Conservation (phyloP, 2,888 invertebrate species). For the Brenthis ino region DNA sequence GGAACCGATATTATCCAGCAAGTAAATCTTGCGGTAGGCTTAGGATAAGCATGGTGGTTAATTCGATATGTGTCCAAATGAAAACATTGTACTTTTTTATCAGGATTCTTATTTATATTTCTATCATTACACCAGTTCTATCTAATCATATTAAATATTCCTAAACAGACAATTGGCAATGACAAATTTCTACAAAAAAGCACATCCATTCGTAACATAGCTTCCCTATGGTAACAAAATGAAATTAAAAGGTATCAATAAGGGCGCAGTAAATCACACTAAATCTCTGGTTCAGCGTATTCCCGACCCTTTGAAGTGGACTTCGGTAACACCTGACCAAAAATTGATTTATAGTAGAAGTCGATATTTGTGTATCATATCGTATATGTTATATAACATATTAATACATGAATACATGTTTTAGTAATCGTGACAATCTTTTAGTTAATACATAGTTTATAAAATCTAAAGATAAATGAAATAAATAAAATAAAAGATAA, state of each 20-base stretch:
- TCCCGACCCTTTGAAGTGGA: slow-evolving; percentile 68
- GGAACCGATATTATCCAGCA: slow-evolving; percentile 73
- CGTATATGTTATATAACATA: neutral
- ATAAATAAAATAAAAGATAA: too few species aligned
- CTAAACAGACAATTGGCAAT: neutral
- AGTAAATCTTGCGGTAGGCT: slow-evolving; percentile 68
- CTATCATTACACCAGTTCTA: neutral
- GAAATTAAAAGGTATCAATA: slow-evolving; percentile 75
- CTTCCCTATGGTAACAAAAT: slow-evolving; percentile 39
- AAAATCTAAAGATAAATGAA: too few species aligned
- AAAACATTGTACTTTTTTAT: neutral
- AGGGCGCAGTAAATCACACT: slow-evolving; percentile 68
- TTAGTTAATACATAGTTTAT: neutral
- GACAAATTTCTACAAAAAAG: neutral
- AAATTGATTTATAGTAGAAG: slow-evolving; percentile 32
- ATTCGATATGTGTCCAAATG: slow-evolving; percentile 21
- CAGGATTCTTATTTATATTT: neutral
- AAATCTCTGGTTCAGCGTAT: slow-evolving; percentile 61
- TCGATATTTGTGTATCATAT: slow-evolving; percentile 11
- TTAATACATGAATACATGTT: neutral
- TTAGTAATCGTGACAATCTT: neutral
- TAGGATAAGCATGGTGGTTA: slow-evolving; percentile 42
- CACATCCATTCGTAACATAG: slow-evolving; percentile 5
- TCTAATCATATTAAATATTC: neutral
- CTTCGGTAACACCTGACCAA: slow-evolving; percentile 66